phyloP scores from a whole-genome alignment of 2,113 vertebrate species.

The Aythya baeri region DNA sequence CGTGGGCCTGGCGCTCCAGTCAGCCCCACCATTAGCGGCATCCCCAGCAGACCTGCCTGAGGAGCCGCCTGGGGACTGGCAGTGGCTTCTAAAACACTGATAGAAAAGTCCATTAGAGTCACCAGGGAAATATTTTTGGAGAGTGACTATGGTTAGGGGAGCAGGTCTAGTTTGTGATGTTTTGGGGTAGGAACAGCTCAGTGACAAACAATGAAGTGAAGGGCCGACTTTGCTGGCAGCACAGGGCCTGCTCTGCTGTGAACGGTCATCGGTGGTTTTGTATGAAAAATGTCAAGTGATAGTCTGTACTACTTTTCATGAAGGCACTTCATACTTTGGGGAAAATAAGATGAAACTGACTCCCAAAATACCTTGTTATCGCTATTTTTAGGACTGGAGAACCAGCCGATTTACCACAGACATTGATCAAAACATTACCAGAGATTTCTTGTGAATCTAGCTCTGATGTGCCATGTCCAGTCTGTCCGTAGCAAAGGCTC shows the following conservation, averaged over 20 bases:
- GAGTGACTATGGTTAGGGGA: background rate
- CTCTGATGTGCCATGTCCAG: too few species aligned
- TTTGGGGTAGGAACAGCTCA: too few species aligned
- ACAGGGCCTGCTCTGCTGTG: rapidly evolving
- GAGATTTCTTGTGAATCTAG: background rate
- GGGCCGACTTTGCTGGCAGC: background rate
- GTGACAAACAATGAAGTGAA: rapidly evolving
- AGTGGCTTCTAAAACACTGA: background rate
- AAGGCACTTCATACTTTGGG: background rate
- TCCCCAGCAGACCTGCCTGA: rapidly evolving
- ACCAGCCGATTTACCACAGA: rapidly evolving
- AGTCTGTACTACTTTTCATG: rapidly evolving
- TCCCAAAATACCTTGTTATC: background rate
- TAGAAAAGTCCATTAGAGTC: background rate
- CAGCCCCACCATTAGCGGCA: background rate
- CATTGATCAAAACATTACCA: rapidly evolving
- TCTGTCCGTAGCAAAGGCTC: background rate
- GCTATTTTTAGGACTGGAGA: background rate
- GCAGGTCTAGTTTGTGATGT: too few species aligned
- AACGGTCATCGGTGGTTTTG: rapidly evolving
- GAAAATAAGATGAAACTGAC: background rate
- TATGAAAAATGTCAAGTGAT: rapidly evolving
- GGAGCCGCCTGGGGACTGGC: rapidly evolving
- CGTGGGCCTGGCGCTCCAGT: background rate
- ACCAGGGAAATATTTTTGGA: background rate